phyloP scores from a whole-genome alignment of 2,888 invertebrate genomes.

The Diadromus collaris region DNA sequence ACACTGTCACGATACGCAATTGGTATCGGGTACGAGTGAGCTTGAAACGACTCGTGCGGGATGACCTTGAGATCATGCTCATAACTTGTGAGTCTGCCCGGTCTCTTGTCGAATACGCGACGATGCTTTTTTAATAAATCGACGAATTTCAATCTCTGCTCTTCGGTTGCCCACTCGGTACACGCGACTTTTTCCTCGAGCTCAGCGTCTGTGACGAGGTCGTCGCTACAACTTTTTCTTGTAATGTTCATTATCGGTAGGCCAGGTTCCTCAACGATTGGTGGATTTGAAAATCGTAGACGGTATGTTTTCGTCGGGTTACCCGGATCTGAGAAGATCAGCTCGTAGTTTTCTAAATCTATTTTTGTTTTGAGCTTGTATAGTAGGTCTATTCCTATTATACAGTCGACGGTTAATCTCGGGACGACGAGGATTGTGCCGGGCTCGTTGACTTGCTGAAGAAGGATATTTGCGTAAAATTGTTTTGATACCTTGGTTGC shows the following conservation, averaged over 20 bases:
- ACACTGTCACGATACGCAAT: conserved; percentile 14
- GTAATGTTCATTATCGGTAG: too few species aligned
- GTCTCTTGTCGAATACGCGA: too few species aligned
- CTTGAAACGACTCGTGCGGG: conserved; percentile 9
- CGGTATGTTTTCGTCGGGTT: background rate
- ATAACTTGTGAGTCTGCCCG: too few species aligned
- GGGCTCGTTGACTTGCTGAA: background rate
- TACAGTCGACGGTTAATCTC: conserved; percentile 1
- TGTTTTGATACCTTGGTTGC: background rate
- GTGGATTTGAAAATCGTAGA: background rate
- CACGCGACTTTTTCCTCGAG: too few species aligned
- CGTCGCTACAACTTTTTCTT: too few species aligned
- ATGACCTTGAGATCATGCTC: too few species aligned
- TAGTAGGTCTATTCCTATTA: conserved; percentile 2
- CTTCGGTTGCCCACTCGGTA: too few species aligned
- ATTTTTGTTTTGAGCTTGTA: background rate
- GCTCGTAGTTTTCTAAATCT: background rate
- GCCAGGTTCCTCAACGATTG: too few species aligned
- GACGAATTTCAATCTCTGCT: too few species aligned
- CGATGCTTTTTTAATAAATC: too few species aligned
- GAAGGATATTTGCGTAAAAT: background rate
- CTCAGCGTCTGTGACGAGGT: too few species aligned
- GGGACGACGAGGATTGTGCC: too few species aligned
- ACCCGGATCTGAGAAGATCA: background rate
- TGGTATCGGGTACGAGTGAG: conserved; percentile 10